A percentile compares a stretch with the other conserved stretches of the same genome.
phyloP scores from a whole-genome alignment of 2,888 invertebrate species.

The Gortyna flavago region DNA sequence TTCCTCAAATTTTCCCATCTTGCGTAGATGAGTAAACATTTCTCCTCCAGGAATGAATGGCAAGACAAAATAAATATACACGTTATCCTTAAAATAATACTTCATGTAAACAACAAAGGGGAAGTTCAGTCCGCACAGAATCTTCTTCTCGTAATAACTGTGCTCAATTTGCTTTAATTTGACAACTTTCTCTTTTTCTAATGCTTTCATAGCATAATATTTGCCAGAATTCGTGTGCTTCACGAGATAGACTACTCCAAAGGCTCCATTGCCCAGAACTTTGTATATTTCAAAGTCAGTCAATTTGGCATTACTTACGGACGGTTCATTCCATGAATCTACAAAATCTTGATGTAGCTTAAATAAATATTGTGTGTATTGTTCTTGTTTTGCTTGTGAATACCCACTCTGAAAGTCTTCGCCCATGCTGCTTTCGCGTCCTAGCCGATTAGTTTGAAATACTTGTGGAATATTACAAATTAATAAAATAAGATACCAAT shows the following conservation, averaged over 20 bases:
- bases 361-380: slow-evolving; percentile 78
- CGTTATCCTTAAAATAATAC: slow-evolving; percentile 96
- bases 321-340: slow-evolving; percentile 83
- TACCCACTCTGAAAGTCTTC: slow-evolving; percentile 75
- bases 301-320: slow-evolving; percentile 72
- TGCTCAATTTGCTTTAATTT: slow-evolving; percentile 97
- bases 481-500: neutral
- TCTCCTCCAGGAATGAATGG: slow-evolving; percentile 96
- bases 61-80: slow-evolving; percentile 94
- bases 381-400: slow-evolving; percentile 78
- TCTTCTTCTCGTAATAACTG: slow-evolving; percentile 96
- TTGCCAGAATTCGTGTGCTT: slow-evolving; percentile 90
- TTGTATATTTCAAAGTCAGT: slow-evolving; percentile 93
- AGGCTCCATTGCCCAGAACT: slow-evolving; percentile 96
- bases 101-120: slow-evolving; percentile 97
- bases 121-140: slow-evolving; percentile 95
- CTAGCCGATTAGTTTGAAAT: neutral
- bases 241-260: slow-evolving; percentile 95
- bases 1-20: slow-evolving; percentile 92
- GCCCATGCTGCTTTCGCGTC: slow-evolving; percentile 19
- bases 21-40: slow-evolving; percentile 94
- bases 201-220: slow-evolving; percentile 96
- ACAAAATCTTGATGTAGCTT: slow-evolving; percentile 82
- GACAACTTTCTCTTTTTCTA: slow-evolving; percentile 96
- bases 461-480: neutral